Percentiles rank a stretch among this genome's conserved stretches.
Evolutionary conservation across 2,113 vertebrate species (phyloP).

Genomic region (Microcebus jonahi): DNA sequence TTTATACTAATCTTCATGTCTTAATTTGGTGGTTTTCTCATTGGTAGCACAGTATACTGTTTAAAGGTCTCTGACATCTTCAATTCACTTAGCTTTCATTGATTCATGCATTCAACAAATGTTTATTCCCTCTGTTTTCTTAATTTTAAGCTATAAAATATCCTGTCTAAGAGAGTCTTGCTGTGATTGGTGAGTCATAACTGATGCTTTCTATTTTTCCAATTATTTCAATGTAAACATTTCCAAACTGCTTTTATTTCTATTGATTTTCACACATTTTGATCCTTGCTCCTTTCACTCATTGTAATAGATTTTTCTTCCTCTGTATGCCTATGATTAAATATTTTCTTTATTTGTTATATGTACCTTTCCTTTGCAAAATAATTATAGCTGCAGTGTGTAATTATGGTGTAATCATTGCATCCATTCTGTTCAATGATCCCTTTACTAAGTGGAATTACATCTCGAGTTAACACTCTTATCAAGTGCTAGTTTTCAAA

Average conservation of each 20-base stretch:
- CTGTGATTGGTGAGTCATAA: neutral
- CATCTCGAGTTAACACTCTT: conserved; percentile 56
- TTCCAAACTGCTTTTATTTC: conserved; percentile 47
- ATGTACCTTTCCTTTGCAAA: conserved; percentile 59
- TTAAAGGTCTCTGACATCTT: neutral
- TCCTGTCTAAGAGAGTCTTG: neutral
- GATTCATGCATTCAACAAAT: neutral
- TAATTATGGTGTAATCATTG: conserved; percentile 61
- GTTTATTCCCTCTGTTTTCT: neutral
- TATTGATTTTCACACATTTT: conserved; percentile 42
- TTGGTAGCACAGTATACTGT: neutral
- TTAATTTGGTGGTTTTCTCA: neutral
- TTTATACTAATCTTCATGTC: neutral
- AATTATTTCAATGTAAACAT: conserved; percentile 42
- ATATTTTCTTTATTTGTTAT: conserved; percentile 61
- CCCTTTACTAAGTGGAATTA: conserved; percentile 71
- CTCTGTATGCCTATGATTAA: conserved; percentile 45
- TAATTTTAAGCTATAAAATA: neutral
- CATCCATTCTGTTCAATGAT: conserved; percentile 55
- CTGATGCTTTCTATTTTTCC: neutral
- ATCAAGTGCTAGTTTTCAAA: conserved; percentile 74
- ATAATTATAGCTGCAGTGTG: conserved; percentile 42
- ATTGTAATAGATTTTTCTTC: conserved; percentile 52
- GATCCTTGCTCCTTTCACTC: conserved; percentile 3
- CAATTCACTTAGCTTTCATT: neutral